These are phyloP conservation scores for Dione juno DNA, from an alignment of 2,888 invertebrate genomes.

Conservation along the genomic window DNA sequence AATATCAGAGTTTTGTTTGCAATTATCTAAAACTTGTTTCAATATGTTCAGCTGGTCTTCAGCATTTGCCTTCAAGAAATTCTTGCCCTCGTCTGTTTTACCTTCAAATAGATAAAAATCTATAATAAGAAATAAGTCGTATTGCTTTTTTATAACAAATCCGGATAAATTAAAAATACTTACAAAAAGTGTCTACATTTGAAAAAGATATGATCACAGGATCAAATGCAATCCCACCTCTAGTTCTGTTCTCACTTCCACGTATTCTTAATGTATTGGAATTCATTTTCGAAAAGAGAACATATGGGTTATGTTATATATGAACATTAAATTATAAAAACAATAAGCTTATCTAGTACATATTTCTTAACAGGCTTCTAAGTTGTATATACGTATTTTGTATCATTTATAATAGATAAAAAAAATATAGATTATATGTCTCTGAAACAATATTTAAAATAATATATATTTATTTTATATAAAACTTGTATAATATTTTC, in stretches of 20 bases:
- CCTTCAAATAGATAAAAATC: constrained; percentile 48
- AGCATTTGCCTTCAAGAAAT: constrained; percentile 55
- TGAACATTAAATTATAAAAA: constrained; percentile 59
- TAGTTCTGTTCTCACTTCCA: constrained; percentile 56
- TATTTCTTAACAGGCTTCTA: not conserved
- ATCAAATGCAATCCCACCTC: constrained; percentile 55
- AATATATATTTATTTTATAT: not conserved
- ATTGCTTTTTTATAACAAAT: not conserved
- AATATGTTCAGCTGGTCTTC: constrained; percentile 62
- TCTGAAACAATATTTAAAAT: no score
- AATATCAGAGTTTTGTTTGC: constrained; percentile 40
- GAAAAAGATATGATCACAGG: constrained; percentile 53
- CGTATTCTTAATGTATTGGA: constrained; percentile 58
- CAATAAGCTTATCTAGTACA: not conserved
- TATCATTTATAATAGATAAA: not conserved
- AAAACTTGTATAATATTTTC: not conserved
- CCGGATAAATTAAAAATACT: constrained; percentile 1
- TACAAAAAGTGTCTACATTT: constrained; percentile 23
- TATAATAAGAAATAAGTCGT: no score
- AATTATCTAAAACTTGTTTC: constrained; percentile 54
- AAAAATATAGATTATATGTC: no score
- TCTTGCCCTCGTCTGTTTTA: constrained; percentile 45
- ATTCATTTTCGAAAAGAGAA: constrained; percentile 45
- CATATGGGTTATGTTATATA: not conserved
- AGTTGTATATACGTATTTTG: not conserved